A percentile compares a stretch with the other conserved stretches of the same genome.
Evolutionary conservation across 2,113 vertebrate species (phyloP).

Genomic region (Syngnathus scovelli): DNA sequence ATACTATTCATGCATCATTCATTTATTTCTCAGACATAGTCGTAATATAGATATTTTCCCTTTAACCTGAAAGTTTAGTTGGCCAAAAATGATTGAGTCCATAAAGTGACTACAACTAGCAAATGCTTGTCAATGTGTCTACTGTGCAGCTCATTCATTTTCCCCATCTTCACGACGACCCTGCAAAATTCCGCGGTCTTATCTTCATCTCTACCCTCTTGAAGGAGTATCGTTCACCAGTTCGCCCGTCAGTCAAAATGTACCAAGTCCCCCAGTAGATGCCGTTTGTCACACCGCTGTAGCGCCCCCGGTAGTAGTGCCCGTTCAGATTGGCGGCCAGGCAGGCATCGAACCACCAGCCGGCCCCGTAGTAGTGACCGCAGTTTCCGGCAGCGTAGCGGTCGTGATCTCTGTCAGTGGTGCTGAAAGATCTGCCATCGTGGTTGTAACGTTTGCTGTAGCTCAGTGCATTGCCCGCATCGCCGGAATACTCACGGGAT

Average conservation of each 20-base stretch:
- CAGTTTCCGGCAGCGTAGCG: conserved; percentile 73
- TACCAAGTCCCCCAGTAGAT: conserved; percentile 81
- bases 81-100: conserved; percentile 1
- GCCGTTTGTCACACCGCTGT: conserved; percentile 73
- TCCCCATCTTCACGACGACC: conserved; percentile 22
- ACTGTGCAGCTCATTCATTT: neutral
- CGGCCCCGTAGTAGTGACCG: conserved; percentile 73
- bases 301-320: conserved; percentile 69
- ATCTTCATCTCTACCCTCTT: conserved; percentile 76
- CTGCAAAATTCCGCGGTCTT: conserved; percentile 50
- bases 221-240: conserved; percentile 75
- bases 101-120: conserved; percentile 14
- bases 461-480: conserved; percentile 76
- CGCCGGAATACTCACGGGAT: conserved; percentile 70
- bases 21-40: neutral
- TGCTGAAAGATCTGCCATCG: conserved; percentile 74
- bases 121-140: conserved; percentile 11
- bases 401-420: conserved; percentile 72
- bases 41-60: neutral
- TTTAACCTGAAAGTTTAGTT: neutral
- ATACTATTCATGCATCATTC: neutral
- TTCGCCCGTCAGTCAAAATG: conserved; percentile 73
- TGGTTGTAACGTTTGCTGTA: conserved; percentile 80
- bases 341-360: conserved; percentile 80
- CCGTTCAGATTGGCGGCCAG: conserved; percentile 77